Evolutionary conservation across 2,888 invertebrate species (phyloP).

Genomic region (Gymnosoma rotundatum): DNA sequence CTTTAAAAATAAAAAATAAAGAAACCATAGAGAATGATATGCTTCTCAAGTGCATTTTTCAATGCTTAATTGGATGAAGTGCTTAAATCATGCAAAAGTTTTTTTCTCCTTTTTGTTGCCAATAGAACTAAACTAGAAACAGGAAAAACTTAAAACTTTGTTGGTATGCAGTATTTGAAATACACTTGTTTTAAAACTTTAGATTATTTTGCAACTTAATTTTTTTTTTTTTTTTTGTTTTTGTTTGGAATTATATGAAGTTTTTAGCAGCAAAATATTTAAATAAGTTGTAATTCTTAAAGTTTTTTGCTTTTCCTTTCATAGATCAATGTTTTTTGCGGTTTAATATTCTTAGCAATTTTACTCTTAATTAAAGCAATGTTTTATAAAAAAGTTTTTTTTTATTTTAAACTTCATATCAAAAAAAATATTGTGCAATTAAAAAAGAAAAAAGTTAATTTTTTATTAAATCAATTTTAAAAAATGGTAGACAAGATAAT

Average conservation of each 20-base stretch:
- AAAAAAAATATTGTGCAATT: too few species aligned
- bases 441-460: too few species aligned
- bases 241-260: neutral
- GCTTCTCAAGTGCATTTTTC: slow-evolving; percentile 54
- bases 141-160: slow-evolving; percentile 16
- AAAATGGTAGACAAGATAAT: too few species aligned
- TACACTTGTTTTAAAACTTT: neutral
- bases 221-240: neutral
- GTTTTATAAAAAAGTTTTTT: too few species aligned
- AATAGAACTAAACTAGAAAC: slow-evolving; percentile 1
- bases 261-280: neutral
- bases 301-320: too few species aligned
- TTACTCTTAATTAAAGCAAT: too few species aligned
- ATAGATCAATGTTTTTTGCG: too few species aligned
- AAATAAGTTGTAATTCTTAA: too few species aligned
- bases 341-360: too few species aligned
- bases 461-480: too few species aligned
- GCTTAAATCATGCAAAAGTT: slow-evolving; percentile 13
- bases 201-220: slow-evolving; percentile 11
- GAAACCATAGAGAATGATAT: neutral
- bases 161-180: slow-evolving; percentile 26
- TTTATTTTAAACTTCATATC: too few species aligned
- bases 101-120: neutral
- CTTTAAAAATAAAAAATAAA: neutral
- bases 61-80: slow-evolving; percentile 65